Conservation (phyloP, 2,888 invertebrate genomes). For the Latrodectus hesperus region DNA sequence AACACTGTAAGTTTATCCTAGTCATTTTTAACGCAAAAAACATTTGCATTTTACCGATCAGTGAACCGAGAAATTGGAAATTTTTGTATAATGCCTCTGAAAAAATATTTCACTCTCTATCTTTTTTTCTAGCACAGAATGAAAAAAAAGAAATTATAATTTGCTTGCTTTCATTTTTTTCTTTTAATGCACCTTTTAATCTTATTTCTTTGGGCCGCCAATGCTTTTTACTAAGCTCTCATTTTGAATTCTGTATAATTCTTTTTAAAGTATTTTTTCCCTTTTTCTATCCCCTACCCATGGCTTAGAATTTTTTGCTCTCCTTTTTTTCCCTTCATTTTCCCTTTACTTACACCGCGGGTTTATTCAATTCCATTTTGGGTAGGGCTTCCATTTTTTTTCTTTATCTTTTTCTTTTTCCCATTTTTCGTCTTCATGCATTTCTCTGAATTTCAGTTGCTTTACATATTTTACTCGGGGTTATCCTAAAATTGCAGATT, state of each 20-base stretch:
- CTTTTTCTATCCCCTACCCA: not conserved
- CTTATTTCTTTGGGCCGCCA: conserved; percentile 40
- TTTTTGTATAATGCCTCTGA: conserved; percentile 60
- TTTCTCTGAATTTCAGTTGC: conserved; percentile 42
- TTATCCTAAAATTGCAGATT: conserved; percentile 5
- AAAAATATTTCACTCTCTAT: conserved; percentile 30
- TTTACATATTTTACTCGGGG: conserved; percentile 41
- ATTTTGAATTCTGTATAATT: conserved; percentile 12
- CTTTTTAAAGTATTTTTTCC: conserved; percentile 17
- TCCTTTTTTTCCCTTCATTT: conserved; percentile 2
- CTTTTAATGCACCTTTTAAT: conserved; percentile 45
- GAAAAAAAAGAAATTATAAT: conserved; percentile 49
- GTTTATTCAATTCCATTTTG: conserved; percentile 63
- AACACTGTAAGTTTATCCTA: conserved; percentile 43
- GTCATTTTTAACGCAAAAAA: conserved; percentile 53
- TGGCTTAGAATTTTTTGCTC: not conserved
- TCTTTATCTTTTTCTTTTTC: conserved; percentile 6
- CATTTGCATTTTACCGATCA: conserved; percentile 65
- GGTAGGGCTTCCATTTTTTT: conserved; percentile 28
- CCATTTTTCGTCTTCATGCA: conserved; percentile 4
- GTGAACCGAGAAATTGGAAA: conserved; percentile 63
- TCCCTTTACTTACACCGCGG: conserved; percentile 22
- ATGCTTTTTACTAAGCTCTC: conserved; percentile 40
- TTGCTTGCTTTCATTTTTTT: conserved; percentile 56
- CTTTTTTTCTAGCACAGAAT: not conserved